Percentiles rank a stretch among this genome's conserved stretches.
Conservation (phyloP, 2,888 invertebrate genomes). For the Sinotaia quadrata region DNA sequence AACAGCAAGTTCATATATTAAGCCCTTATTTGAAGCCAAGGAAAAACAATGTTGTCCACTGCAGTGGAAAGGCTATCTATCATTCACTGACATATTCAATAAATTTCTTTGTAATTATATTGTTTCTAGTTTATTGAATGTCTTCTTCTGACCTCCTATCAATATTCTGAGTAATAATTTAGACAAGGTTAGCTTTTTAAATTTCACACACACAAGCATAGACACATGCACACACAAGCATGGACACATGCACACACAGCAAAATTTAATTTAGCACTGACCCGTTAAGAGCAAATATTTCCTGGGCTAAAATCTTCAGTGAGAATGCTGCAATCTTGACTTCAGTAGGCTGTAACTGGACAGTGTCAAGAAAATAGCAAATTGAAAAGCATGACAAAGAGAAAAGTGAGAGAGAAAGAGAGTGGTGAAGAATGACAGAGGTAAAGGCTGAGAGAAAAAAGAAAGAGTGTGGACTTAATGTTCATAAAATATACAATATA, state of each 20-base stretch:
- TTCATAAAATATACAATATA: too few relatives aligned
- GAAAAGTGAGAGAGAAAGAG: too few relatives aligned
- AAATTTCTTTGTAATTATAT: too few relatives aligned
- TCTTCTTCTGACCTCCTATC: neutral
- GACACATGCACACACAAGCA: neutral
- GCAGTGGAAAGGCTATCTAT: too few relatives aligned
- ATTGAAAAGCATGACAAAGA: neutral
- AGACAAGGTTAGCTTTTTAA: neutral
- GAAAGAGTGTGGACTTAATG: too few relatives aligned
- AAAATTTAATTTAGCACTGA: conserved; percentile 29
- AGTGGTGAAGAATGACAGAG: too few relatives aligned
- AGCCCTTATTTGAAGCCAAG: too few relatives aligned
- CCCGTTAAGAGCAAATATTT: conserved; percentile 60
- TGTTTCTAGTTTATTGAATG: neutral
- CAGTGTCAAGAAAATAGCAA: neutral
- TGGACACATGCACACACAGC: neutral
- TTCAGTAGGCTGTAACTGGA: conserved; percentile 36
- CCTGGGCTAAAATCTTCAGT: conserved; percentile 62
- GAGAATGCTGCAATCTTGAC: conserved; percentile 56
- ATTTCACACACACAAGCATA: conserved; percentile 4
- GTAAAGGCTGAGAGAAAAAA: too few relatives aligned
- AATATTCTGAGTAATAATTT: neutral
- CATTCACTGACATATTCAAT: too few relatives aligned
- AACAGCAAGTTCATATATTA: too few relatives aligned
- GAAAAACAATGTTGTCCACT: too few relatives aligned